Conservation (phyloP, 2,888 invertebrate genomes). For the Octonoba sinensis region DNA sequence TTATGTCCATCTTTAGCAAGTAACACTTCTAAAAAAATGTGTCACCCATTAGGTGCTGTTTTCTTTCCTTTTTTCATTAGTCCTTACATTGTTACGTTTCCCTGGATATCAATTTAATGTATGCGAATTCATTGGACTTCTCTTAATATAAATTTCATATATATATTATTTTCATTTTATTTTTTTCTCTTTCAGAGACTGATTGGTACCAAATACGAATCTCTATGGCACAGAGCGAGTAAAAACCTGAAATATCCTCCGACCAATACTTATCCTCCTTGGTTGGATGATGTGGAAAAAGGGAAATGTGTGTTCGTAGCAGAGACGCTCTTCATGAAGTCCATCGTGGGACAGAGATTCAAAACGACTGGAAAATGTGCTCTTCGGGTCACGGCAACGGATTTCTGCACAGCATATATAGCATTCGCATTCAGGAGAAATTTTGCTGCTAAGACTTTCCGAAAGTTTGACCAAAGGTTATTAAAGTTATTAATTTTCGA, state of each 20-base stretch:
- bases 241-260: background rate
- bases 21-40: too few species aligned
- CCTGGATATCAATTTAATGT: too few species aligned
- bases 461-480: background rate
- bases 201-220: conserved; percentile 8
- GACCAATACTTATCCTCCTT: background rate
- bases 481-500: too few species aligned
- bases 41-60: too few species aligned
- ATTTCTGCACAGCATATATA: conserved; percentile 20
- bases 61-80: too few species aligned
- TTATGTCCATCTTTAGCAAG: too few species aligned
- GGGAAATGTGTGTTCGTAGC: conserved; percentile 25
- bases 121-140: too few species aligned
- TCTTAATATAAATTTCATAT: too few species aligned
- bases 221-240: conserved; percentile 5
- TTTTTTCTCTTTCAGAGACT: conserved; percentile 7
- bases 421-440: conserved; percentile 28
- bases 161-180: too few species aligned
- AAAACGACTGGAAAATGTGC: conserved; percentile 21
- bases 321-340: conserved; percentile 17
- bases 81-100: too few species aligned
- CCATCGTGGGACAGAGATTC: conserved; percentile 19
- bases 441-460: background rate
- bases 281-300: conserved; percentile 24
- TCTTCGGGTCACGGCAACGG: conserved; percentile 1